These are phyloP conservation scores for Lacanobia oleracea DNA, from an alignment of 2,888 invertebrate species.

Conservation along the genomic window DNA sequence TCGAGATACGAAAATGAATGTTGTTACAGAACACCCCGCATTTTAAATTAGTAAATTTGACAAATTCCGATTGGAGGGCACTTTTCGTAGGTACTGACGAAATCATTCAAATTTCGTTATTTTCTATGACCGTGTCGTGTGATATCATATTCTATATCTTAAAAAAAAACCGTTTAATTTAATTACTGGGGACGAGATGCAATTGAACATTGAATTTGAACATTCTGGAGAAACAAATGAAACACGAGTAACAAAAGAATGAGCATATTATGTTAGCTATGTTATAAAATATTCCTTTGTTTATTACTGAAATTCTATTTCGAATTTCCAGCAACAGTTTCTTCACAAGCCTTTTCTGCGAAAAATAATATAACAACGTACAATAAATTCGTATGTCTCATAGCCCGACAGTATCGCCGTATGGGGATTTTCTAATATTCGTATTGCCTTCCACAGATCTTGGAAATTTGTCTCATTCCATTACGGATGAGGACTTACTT, in stretches of 20 bases:
- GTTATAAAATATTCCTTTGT: not conserved
- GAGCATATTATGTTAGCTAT: not conserved
- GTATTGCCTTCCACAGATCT: conserved; percentile 62
- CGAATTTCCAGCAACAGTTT: conserved; percentile 12
- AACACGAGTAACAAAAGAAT: conserved; percentile 13
- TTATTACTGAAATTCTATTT: conserved; percentile 15
- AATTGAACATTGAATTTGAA: too few species aligned
- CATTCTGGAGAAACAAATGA: not conserved
- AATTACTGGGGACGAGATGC: too few species aligned
- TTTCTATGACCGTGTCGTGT: too few species aligned
- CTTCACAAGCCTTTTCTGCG: not conserved
- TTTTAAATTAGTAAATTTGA: too few species aligned
- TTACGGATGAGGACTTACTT: conserved; percentile 57
- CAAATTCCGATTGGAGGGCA: too few species aligned
- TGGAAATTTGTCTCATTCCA: conserved; percentile 62
- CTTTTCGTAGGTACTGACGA: too few species aligned
- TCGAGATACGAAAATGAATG: too few species aligned
- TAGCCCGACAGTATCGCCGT: conserved; percentile 43
- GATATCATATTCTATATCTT: too few species aligned
- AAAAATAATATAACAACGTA: conserved; percentile 21
- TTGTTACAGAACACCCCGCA: too few species aligned
- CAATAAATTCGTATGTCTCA: conserved; percentile 43
- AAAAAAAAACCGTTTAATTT: too few species aligned
- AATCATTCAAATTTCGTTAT: too few species aligned
- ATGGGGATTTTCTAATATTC: conserved; percentile 64